phyloP scores from a whole-genome alignment of 2,888 invertebrate species.

The Perithous albicinctus region DNA sequence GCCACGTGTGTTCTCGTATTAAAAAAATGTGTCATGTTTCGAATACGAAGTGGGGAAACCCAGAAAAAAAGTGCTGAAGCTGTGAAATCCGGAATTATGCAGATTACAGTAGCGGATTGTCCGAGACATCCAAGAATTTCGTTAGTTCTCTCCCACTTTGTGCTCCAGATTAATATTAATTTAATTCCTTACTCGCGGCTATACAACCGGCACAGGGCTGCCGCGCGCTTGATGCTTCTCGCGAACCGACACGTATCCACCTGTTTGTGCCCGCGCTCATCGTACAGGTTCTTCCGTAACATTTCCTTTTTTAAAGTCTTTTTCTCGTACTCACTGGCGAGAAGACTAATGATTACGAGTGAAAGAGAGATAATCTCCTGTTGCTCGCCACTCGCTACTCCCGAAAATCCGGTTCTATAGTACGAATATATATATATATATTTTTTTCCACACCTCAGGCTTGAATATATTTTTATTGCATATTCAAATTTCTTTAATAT shows the following conservation, averaged over 20 bases:
- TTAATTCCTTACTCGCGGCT: conserved; percentile 82
- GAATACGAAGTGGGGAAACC: conserved; percentile 2
- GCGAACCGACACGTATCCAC: conserved; percentile 44
- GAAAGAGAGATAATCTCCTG: conserved; percentile 62
- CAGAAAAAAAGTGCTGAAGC: conserved; percentile 66
- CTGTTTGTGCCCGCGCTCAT: conserved; percentile 53
- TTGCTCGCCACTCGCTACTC: conserved; percentile 33
- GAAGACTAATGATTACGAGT: conserved; percentile 80
- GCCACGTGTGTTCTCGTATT: background rate
- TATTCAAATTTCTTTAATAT: conserved; percentile 61
- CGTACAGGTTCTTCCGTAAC: conserved; percentile 68
- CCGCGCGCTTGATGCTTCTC: conserved; percentile 32
- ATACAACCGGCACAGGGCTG: conserved; percentile 70
- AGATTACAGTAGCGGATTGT: conserved; percentile 73
- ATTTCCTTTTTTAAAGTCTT: conserved; percentile 65
- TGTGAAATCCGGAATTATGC: conserved; percentile 80
- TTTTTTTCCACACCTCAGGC: conserved; percentile 50
- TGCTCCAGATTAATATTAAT: conserved; percentile 83
- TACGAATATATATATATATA: conserved; percentile 43
- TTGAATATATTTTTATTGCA: conserved; percentile 60
- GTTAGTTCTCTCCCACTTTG: conserved; percentile 68
- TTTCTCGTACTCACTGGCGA: conserved; percentile 37
- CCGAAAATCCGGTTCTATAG: conserved; percentile 58
- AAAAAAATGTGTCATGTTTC: background rate
- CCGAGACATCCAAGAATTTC: conserved; percentile 54